Evolutionary conservation across 2,113 vertebrate genomes (phyloP).

Genomic region (Protobothrops flavoviridis): DNA sequence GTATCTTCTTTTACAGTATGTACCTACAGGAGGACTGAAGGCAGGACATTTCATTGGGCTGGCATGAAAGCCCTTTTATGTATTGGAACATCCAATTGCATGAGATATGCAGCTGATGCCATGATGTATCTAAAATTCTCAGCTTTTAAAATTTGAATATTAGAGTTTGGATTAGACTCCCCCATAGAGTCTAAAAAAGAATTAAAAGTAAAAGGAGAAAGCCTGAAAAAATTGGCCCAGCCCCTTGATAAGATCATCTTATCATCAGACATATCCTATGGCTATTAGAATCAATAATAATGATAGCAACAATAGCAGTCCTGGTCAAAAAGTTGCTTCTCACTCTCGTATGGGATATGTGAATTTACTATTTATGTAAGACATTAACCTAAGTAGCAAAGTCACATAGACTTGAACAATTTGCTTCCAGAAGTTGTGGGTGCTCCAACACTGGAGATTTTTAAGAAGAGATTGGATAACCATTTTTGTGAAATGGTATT

Average conservation of each 20-base stretch:
- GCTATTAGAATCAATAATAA: neutral
- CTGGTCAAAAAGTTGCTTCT: neutral
- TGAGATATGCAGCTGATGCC: neutral
- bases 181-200: neutral
- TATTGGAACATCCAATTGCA: neutral
- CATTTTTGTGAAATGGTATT: neutral
- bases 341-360: neutral
- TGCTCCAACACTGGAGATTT: neutral
- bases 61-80: neutral
- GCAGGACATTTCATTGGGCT: neutral
- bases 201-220: neutral
- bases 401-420: neutral
- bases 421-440: neutral
- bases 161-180: neutral
- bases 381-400: neutral
- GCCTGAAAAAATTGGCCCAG: neutral
- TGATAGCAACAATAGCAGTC: neutral
- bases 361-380: neutral
- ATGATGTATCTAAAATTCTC: neutral
- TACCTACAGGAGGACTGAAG: neutral
- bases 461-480: neutral
- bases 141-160: neutral
- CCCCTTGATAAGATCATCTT: neutral
- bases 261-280: neutral
- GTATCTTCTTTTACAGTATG: neutral